These are phyloP conservation scores for Panopea generosa DNA, from an alignment of 2,888 invertebrate species.

Conservation along the genomic window DNA sequence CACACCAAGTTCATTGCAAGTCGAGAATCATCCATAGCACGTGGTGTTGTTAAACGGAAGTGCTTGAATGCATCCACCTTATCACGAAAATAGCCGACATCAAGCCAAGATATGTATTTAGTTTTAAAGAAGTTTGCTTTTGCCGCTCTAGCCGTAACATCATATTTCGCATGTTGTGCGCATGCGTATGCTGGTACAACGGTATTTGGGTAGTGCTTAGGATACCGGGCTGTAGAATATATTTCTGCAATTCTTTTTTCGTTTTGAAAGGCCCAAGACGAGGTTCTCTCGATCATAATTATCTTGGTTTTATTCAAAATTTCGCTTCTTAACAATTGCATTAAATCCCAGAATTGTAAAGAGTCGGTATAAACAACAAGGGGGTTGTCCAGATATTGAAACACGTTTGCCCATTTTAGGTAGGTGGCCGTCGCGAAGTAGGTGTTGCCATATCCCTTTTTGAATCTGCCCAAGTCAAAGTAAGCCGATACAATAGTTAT, in stretches of 20 bases:
- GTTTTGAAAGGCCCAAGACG: slow-evolving; percentile 59
- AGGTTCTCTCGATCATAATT: slow-evolving; percentile 36
- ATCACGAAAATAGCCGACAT: slow-evolving; percentile 68
- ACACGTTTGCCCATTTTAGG: slow-evolving; percentile 42
- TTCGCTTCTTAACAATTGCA: slow-evolving; percentile 33
- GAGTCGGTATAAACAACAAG: slow-evolving; percentile 65
- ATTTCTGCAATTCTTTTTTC: slow-evolving; percentile 49
- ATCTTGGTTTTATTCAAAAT: slow-evolving; percentile 51
- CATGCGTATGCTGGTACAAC: slow-evolving; percentile 66
- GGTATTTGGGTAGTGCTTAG: slow-evolving; percentile 68
- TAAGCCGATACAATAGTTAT: slow-evolving; percentile 67
- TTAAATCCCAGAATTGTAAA: slow-evolving; percentile 20
- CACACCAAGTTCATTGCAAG: slow-evolving; percentile 38
- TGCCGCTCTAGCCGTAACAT: slow-evolving; percentile 51
- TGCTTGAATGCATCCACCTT: slow-evolving; percentile 6
- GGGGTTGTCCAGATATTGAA: slow-evolving; percentile 45
- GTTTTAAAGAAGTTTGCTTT: slow-evolving; percentile 48
- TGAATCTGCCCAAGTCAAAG: slow-evolving; percentile 62
- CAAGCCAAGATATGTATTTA: slow-evolving; percentile 66
- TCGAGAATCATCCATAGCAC: slow-evolving; percentile 4
- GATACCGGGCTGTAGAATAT: slow-evolving; percentile 56
- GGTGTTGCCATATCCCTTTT: slow-evolving; percentile 37
- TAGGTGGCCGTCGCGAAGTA: slow-evolving; percentile 40
- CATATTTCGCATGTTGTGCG: slow-evolving; percentile 68
- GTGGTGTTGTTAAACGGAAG: slow-evolving; percentile 47